Evolutionary conservation across 2,113 vertebrate species (phyloP), one percentile per base, ranked within the genome.

Genomic region (Galeopterus variegatus): DNA sequence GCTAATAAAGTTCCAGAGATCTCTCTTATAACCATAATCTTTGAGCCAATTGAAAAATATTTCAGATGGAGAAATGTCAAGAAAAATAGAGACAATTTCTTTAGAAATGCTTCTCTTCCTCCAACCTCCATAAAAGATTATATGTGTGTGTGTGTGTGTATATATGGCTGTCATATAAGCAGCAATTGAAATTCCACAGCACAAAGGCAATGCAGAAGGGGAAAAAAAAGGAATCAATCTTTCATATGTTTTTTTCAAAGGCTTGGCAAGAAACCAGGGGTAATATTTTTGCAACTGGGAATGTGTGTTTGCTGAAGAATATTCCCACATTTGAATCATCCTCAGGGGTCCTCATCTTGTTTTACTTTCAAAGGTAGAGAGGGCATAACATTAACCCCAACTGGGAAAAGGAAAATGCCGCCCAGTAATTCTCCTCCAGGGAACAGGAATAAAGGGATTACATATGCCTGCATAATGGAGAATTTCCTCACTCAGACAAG

Each of bases 241-340:
- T 18, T 97, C 58, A 92, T 96, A 73, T 81, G n/a, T 96, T 79
- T 97, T 81, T 88, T 91, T 72, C 96, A 96, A 64, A 95, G 95
- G 88, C 83, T 82, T 97, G 96, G 91, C 97, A 98, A 96, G 88
- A 88, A 87, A 96, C 97, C 98, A 97, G 96, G 72, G 90, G 96
- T 98, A 98, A 96, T 98, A 93, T 97, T 96, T 98, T 98, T 97
- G 96, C 97, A 98, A 98, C 97, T 97, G 95, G 97, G 95, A 97
- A 92, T 95, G 85, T 93, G 92, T 98, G 97, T 97, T 98, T 98
- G 97, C 96, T 95, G 94, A 97, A 97, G 96, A 98, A 97, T 97
- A 98, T 98, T 98, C 98, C 98, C 97, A 98, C 96, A 97, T 98
- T 98, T 91, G 93, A 97, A 80, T 96, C 96, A 95, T 97, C 98